Evolutionary conservation across 2,888 invertebrate species (phyloP).

Genomic region (Aproaerema taeniolella): DNA sequence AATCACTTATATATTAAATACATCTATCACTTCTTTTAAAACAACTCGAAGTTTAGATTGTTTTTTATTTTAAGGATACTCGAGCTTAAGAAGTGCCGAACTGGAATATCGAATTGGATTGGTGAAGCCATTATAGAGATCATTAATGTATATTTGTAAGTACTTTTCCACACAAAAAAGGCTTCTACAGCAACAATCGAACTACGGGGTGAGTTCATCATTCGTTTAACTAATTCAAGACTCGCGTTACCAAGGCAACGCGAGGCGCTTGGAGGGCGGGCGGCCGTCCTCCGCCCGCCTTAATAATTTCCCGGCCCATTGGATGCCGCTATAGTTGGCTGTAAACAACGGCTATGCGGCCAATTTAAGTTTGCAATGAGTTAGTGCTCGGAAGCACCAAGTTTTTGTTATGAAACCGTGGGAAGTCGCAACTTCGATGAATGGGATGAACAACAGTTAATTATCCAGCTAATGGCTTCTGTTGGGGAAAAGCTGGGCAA

Average conservation of each 20-base stretch:
- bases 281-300: slow-evolving; percentile 40
- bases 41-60: too few relatives aligned
- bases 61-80: too few relatives aligned
- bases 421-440: slow-evolving; percentile 8
- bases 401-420: slow-evolving; percentile 19
- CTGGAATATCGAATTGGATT: too few relatives aligned
- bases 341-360: slow-evolving; percentile 46
- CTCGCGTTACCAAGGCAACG: slow-evolving; percentile 52
- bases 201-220: slow-evolving; percentile 51
- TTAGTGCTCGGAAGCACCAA: slow-evolving; percentile 17
- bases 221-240: slow-evolving; percentile 64
- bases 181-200: slow-evolving; percentile 29
- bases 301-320: slow-evolving; percentile 59
- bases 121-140: too few relatives aligned
- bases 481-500: neutral
- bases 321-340: slow-evolving; percentile 44
- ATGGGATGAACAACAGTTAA: slow-evolving; percentile 9
- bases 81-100: too few relatives aligned
- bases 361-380: slow-evolving; percentile 48
- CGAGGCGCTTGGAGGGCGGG: slow-evolving; percentile 42
- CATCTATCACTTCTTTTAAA: too few relatives aligned
- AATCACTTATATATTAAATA: too few relatives aligned
- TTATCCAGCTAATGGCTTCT: neutral
- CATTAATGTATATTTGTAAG: too few relatives aligned
- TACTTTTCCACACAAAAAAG: neutral